Evolutionary conservation across 2,797 vertebrate species (phyloP).

Genomic region (Sebastes matsubarae): DNA sequence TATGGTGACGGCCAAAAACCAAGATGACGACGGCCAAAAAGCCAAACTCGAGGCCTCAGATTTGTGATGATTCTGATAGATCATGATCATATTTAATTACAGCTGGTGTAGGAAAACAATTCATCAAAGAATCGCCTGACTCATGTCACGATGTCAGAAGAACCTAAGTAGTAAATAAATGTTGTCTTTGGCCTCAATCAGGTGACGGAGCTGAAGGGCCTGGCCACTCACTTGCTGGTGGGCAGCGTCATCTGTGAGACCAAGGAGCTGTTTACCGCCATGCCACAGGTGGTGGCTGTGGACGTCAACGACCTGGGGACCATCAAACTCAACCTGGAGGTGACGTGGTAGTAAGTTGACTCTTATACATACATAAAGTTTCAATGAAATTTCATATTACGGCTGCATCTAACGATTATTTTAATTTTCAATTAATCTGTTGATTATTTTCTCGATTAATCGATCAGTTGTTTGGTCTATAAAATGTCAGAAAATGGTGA

Average conservation of each 20-base stretch:
- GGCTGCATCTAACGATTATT: no score
- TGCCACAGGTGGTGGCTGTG: conserved; percentile 96
- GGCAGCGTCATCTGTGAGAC: conserved; percentile 98
- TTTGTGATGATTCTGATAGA: neutral
- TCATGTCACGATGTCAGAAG: neutral
- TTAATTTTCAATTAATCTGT: no score
- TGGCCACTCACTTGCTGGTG: conserved; percentile 95
- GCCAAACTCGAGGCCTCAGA: no score
- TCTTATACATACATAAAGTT: neutral
- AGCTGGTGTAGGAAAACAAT: neutral
- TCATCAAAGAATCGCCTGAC: neutral
- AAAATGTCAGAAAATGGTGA: no score
- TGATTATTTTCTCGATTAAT: no score
- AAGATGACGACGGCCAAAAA: no score
- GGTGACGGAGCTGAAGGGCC: conserved; percentile 97
- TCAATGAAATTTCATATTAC: neutral
- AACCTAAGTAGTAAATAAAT: neutral
- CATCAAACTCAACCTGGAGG: conserved; percentile 97
- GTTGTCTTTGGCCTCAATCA: conserved; percentile 52
- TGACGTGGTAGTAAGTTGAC: conserved; percentile 96
- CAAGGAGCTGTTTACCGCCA: conserved; percentile 96
- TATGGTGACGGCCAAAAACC: no score
- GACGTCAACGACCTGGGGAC: conserved; percentile 98
- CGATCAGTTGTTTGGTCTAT: no score
- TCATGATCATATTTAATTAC: neutral